A percentile compares a stretch with the other conserved stretches of the same genome.
phyloP scores from a whole-genome alignment of 2,113 vertebrate genomes.

The Leucopternis melanops region DNA sequence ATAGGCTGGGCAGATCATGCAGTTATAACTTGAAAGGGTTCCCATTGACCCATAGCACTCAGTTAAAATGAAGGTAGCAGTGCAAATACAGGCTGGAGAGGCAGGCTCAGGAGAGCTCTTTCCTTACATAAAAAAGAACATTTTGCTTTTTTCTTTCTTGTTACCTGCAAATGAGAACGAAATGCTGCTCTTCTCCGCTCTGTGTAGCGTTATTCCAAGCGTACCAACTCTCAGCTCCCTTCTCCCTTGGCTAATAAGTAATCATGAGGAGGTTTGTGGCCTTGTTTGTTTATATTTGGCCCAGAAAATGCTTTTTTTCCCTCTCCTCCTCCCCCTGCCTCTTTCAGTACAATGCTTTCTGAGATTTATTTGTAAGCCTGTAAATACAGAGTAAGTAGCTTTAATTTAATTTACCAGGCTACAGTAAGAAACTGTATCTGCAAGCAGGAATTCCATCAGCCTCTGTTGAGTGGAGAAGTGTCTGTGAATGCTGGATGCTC shows the following conservation, averaged over 20 bases:
- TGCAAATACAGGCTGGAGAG: not conserved
- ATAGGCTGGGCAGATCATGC: not conserved
- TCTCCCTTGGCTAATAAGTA: conserved; percentile 66
- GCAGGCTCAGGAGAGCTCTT: not conserved
- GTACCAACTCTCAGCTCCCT: not conserved
- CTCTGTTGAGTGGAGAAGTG: not conserved
- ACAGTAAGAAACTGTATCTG: conserved; percentile 16
- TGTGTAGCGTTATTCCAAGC: not conserved
- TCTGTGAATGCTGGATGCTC: not conserved
- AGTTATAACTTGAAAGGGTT: not conserved
- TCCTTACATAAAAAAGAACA: not conserved
- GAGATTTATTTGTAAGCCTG: conserved; percentile 63
- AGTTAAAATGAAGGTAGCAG: not conserved
- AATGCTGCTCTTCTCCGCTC: not conserved
- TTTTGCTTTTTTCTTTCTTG: not conserved
- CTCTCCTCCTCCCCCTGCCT: not conserved
- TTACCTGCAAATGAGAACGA: not conserved
- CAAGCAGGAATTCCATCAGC: not conserved
- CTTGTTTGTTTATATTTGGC: conserved; percentile 64
- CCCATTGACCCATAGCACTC: not conserved
- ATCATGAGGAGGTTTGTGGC: conserved; percentile 52
- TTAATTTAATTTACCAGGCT: conserved; percentile 69
- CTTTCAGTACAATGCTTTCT: conserved; percentile 51
- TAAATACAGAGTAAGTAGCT: conserved; percentile 55
- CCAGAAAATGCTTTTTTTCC: conserved; percentile 33